Conservation (phyloP, 1,140 invertebrate genomes). For the Cylas formicarius region DNA sequence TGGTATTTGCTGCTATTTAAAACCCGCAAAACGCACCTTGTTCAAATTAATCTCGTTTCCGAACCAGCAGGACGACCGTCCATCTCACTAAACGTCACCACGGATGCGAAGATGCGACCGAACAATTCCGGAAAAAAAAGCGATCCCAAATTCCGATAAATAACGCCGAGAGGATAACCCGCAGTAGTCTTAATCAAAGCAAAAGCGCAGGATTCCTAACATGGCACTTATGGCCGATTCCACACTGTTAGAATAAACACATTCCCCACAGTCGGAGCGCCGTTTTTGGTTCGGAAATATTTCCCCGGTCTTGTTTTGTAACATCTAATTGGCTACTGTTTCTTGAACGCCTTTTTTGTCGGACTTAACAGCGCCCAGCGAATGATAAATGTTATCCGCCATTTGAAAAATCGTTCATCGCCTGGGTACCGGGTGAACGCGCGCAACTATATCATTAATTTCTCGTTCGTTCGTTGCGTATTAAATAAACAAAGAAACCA, state of each 20-base stretch:
- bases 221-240: constrained; percentile 15
- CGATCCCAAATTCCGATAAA: constrained; percentile 12
- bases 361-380: not conserved
- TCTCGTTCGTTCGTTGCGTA: no score
- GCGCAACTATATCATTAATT: not conserved
- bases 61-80: no score
- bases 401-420: no score
- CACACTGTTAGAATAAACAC: constrained; percentile 19
- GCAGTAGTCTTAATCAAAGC: constrained; percentile 11
- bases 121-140: no score
- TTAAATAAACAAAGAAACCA: no score
- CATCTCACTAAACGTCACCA: no score
- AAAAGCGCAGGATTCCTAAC: constrained; percentile 12
- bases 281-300: constrained; percentile 11
- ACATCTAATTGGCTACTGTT: constrained; percentile 16
- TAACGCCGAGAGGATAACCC: no score
- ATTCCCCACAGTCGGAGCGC: constrained; percentile 11
- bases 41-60: no score
- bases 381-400: not conserved
- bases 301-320: constrained; percentile 7
- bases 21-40: no score
- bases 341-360: constrained; percentile 17
- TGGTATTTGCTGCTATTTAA: no score
- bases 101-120: no score
- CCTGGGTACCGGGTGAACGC: not conserved